phyloP scores from a whole-genome alignment of 2,797 vertebrate species.

The Natrix natrix region DNA sequence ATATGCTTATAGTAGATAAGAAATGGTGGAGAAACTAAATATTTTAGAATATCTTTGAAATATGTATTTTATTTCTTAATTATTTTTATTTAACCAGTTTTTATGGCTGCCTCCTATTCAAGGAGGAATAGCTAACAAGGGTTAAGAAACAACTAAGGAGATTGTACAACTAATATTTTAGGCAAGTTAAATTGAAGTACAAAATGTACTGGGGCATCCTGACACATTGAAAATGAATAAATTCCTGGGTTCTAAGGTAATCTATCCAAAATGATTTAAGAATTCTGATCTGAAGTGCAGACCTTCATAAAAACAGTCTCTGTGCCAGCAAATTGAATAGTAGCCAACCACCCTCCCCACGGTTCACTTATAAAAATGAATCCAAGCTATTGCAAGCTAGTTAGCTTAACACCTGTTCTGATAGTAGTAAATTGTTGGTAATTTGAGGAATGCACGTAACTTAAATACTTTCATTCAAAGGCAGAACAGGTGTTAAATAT shows the following conservation, averaged over 20 bases:
- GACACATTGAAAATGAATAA: not conserved
- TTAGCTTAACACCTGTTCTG: conserved; percentile 1
- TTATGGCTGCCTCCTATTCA: not conserved
- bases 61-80: not conserved
- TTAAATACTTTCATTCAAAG: not conserved
- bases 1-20: not conserved
- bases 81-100: not conserved
- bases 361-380: not conserved
- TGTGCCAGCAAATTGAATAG: not conserved
- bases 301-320: not conserved
- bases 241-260: not conserved
- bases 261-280: not conserved
- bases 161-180: not conserved
- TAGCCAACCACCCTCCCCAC: not conserved
- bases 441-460: not conserved
- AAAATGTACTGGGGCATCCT: not conserved
- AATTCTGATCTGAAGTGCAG: not conserved
- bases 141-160: not conserved
- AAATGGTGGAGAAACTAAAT: not conserved
- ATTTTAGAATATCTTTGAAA: not conserved
- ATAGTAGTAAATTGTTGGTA: not conserved
- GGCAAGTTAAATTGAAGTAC: not conserved
- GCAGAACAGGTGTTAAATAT: not conserved
- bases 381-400: not conserved
- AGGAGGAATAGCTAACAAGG: not conserved